These are phyloP conservation scores for Dorcus hopei DNA, from an alignment of 2,888 invertebrate genomes.

Conservation along the genomic window DNA sequence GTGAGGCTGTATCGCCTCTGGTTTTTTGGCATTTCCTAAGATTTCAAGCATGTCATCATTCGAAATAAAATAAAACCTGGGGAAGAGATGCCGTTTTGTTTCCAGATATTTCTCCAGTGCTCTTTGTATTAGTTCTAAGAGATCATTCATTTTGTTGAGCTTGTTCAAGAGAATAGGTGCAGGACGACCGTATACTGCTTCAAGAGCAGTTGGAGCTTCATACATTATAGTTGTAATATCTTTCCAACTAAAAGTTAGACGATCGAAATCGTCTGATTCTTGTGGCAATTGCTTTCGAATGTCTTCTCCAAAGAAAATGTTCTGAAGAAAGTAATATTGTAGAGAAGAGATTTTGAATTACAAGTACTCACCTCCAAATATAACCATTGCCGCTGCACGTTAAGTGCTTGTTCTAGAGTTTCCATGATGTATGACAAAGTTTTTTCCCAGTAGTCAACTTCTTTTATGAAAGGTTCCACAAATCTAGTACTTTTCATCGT, in stretches of 20 bases:
- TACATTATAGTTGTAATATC: conserved; percentile 59
- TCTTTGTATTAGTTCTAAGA: conserved; percentile 76
- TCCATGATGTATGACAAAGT: conserved; percentile 78
- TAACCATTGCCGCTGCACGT: conserved; percentile 81
- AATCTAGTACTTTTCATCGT: conserved; percentile 85
- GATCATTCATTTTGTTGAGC: conserved; percentile 69
- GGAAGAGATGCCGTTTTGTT: conserved; percentile 84
- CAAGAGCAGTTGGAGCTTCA: conserved; percentile 56
- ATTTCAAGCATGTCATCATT: conserved; percentile 82
- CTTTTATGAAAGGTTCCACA: conserved; percentile 80
- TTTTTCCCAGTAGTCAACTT: conserved; percentile 86
- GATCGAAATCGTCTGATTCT: conserved; percentile 73
- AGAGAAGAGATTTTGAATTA: not conserved
- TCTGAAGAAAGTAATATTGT: conserved; percentile 47
- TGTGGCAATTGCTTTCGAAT: conserved; percentile 78
- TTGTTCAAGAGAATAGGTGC: conserved; percentile 63
- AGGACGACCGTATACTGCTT: conserved; percentile 61
- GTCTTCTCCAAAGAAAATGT: conserved; percentile 84
- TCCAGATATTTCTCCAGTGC: conserved; percentile 84
- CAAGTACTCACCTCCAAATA: conserved; percentile 65
- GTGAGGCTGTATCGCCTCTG: conserved; percentile 79
- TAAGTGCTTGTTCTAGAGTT: conserved; percentile 74
- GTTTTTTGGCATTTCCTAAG: conserved; percentile 80
- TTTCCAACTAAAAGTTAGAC: conserved; percentile 69
- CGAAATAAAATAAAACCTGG: conserved; percentile 79